phyloP scores from a whole-genome alignment of 2,888 invertebrate species.

The Eumerus sabulonum region DNA sequence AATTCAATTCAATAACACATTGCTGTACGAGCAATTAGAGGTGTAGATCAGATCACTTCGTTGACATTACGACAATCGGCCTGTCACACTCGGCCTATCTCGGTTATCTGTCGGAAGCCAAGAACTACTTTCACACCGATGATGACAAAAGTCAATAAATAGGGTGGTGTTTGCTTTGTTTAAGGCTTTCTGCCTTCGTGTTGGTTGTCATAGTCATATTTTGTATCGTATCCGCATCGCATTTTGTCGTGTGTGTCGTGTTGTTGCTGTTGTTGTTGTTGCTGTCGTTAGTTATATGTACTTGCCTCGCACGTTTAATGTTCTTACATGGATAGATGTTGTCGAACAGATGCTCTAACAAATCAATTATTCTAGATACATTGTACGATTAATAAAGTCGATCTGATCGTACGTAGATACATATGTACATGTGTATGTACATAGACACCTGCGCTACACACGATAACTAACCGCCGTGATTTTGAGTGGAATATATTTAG shows the following conservation, averaged over 20 bases:
- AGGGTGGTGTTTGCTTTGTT: constrained; percentile 68
- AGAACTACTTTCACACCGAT: constrained; percentile 66
- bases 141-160: constrained; percentile 69
- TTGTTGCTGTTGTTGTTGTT: constrained; percentile 53
- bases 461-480: constrained; percentile 29
- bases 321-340: constrained; percentile 27
- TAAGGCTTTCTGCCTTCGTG: constrained; percentile 65
- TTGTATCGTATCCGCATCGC: constrained; percentile 33
- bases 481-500: constrained; percentile 53
- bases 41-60: too few species aligned
- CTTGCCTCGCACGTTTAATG: constrained; percentile 46
- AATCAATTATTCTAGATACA: constrained; percentile 54
- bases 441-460: constrained; percentile 43
- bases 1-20: constrained; percentile 50
- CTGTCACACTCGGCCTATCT: constrained; percentile 14
- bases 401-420: constrained; percentile 43
- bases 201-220: constrained; percentile 59
- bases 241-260: constrained; percentile 46
- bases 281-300: constrained; percentile 27
- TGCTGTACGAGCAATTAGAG: too few species aligned
- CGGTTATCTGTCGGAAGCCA: constrained; percentile 58
- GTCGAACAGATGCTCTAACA: constrained; percentile 50
- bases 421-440: too few species aligned
- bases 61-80: constrained; percentile 19
- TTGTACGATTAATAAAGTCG: constrained; percentile 35